Base-by-base conservation (phyloP, 1,140 invertebrate genomes). In the Bombus huntii region DNA sequence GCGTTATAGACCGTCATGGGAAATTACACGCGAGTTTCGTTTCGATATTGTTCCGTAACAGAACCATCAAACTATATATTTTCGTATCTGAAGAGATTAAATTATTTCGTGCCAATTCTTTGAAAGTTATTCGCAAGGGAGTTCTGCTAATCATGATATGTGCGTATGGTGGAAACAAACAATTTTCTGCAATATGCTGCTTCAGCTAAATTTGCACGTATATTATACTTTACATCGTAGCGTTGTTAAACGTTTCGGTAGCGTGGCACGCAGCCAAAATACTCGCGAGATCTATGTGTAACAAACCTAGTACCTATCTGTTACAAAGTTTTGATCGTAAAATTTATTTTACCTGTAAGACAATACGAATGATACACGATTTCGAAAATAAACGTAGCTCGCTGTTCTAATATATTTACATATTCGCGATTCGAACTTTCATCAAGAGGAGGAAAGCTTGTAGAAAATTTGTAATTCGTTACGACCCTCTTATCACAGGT, bases 261-360 rank as follows among this genome's bases (percentile, higher is more conserved):
- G 25, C 8, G 70, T 73, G 39, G 39, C 71, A 73, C 28, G 39
- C n/a, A 5, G 71, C 28, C 71, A 73, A 44, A 73, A 73, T 44
- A 22, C 28, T 73, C 28, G 71, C 39, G 22, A 72, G 25, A 39
- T 28, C 37, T 25, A n/a, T 42, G 18, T 22, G 47, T 22, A 31
- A 73, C 71, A 73, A 44, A 18, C 15, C 28, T 22, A 8, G n/a
- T 44, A 73, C 42, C 71, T 44, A 73, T 44, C 71, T 22, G 28
- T 73, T 73, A n/a, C 28, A 31, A 73, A 73, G 39, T 73, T 53
- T 53, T 73, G 70, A 72, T 72, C 37, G 22, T 44, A 18, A 44
- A n/a, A 73, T 73, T 73, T 73, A 44, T 73, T 73, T 44, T 15
- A 10, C n/a, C 5, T 5, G 39, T 66, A 44, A 72, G 28, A 31